These are phyloP conservation scores for Myotis myotis DNA, from an alignment of 2,797 vertebrate genomes.

Conservation along the genomic window DNA sequence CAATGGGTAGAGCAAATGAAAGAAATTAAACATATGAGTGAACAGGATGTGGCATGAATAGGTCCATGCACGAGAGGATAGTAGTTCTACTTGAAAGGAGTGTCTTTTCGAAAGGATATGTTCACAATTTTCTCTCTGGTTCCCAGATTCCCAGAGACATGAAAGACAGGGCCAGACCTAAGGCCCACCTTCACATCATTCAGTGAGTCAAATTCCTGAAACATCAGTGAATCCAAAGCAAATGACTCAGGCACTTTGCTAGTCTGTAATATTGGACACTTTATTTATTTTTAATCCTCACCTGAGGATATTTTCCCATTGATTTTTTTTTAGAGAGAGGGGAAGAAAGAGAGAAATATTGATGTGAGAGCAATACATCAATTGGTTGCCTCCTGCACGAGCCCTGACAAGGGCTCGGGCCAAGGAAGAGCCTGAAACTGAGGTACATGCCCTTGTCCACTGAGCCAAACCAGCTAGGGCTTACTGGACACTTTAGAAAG, in stretches of 20 bases:
- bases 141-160: background rate
- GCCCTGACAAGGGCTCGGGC: no score
- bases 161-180: background rate
- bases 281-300: no score
- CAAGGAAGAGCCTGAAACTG: no score
- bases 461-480: no score
- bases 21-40: background rate
- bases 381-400: no score
- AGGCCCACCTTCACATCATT: background rate
- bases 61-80: background rate
- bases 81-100: background rate
- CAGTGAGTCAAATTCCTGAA: background rate
- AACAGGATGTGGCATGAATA: background rate
- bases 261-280: background rate
- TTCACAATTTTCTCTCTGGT: background rate
- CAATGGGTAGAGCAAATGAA: background rate
- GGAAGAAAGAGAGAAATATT: no score
- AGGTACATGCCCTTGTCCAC: no score
- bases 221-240: background rate
- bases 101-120: background rate
- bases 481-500: background rate
- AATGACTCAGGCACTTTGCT: background rate
- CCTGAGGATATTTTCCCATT: no score
- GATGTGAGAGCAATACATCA: no score
- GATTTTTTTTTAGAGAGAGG: no score